Evolutionary conservation across 2,888 invertebrate species (phyloP).

Genomic region (Pheosia tremula): DNA sequence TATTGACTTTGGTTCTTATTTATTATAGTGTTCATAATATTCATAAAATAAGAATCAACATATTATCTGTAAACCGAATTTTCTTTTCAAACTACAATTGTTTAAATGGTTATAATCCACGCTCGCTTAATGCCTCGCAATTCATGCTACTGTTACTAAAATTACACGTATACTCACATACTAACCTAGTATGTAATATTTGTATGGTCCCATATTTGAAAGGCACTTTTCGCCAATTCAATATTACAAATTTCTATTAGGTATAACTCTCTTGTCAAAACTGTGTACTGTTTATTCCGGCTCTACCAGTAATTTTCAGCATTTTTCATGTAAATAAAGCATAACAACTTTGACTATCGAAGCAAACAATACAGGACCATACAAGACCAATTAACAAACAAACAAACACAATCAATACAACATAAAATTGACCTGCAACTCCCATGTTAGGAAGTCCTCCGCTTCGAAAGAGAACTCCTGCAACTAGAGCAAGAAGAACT

Average conservation of each 20-base stretch:
- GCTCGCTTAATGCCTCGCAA: slow-evolving; percentile 51
- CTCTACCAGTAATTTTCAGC: no score
- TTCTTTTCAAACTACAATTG: slow-evolving; percentile 13
- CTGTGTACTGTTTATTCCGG: background rate
- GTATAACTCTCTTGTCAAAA: no score
- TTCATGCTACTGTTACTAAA: slow-evolving; percentile 37
- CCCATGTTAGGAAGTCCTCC: slow-evolving; percentile 86
- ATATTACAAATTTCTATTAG: no score
- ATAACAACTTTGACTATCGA: no score
- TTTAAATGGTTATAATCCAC: slow-evolving; percentile 34
- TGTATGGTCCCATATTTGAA: slow-evolving; percentile 24
- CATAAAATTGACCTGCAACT: background rate
- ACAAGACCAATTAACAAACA: slow-evolving; percentile 6
- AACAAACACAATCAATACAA: background rate
- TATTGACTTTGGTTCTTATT: no score
- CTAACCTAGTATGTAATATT: background rate
- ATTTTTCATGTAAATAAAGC: no score
- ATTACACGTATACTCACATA: slow-evolving; percentile 10
- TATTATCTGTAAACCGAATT: slow-evolving; percentile 15
- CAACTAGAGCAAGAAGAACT: slow-evolving; percentile 92
- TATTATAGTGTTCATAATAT: no score
- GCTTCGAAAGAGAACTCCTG: slow-evolving; percentile 91
- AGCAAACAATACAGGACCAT: slow-evolving; percentile 18
- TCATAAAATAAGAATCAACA: background rate
- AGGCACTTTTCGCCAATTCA: background rate